Evolutionary conservation across 2,113 vertebrate species (phyloP), one percentile per base, ranked within the genome.

Genomic region (Pteropus alecto): DNA sequence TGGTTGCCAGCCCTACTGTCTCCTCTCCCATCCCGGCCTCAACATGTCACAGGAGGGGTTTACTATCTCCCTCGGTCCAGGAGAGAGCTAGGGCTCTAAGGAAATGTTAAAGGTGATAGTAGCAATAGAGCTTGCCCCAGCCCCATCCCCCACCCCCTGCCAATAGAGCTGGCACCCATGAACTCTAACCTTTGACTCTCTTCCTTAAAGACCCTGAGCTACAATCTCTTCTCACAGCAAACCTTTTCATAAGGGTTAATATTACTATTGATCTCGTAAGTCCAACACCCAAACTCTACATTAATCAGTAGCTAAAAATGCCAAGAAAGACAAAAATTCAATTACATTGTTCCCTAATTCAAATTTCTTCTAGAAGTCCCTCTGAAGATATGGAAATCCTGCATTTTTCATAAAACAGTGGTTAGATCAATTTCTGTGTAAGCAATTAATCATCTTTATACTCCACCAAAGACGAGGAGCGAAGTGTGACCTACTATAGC

Each of bases 281-380:
- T 97, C 76, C 63, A 90, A 96, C 58, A 94, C 68, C n/a, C 51
- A 63, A 10, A 94, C 91, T 98, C 77, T 88, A 60, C 94, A 97
- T 98, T 98, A 98, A 98, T 97, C 97, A 98, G 97, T 88, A 97
- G 83, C 95, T 98, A 97, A 98, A 98, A 98, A 98, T 95, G 82
- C 94, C 89, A 97, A 95, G 38, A 98, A 98, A 98, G 96, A 98
- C 60, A 97, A 98, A 92, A 98, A 97, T 38, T 2, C 96, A 98
- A 98, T 98, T 98, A 97, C 88, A 97, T 97, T 91, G 51, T 58
- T 96, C 81, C 43, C 92, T 95, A 95, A 95, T 97, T 98, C 92
- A 94, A 89, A 89, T 93, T 98, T 97, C 78, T 97, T 88, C 56
- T 74, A 90, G 88, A 97, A 98, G 92, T 83, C 60, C 60, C 94